These are phyloP conservation scores for Agriopis aurantiaria DNA, from an alignment of 2,888 invertebrate species.

Conservation along the genomic window DNA sequence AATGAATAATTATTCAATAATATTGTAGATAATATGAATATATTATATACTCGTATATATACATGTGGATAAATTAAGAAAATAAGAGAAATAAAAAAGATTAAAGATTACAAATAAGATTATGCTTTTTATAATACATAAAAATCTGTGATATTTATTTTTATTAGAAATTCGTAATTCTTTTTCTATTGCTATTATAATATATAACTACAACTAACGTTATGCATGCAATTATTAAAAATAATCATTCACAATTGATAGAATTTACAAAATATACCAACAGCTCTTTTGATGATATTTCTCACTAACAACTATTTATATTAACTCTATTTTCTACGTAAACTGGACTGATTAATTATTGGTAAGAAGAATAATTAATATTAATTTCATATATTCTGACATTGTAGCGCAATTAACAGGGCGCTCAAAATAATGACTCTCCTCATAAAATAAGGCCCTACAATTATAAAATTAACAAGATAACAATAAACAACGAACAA, in stretches of 20 bases:
- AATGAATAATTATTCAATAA: too few relatives aligned
- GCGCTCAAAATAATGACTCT: slow-evolving; percentile 12
- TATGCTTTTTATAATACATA: not conserved
- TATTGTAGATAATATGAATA: too few relatives aligned
- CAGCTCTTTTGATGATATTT: slow-evolving; percentile 23
- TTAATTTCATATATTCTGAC: not conserved
- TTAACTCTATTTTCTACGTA: slow-evolving; percentile 3
- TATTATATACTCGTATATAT: too few relatives aligned
- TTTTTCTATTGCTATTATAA: slow-evolving; percentile 11
- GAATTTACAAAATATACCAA: slow-evolving; percentile 26
- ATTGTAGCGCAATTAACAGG: slow-evolving; percentile 1
- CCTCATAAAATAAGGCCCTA: not conserved
- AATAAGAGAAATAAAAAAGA: too few relatives aligned
- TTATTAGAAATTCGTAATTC: slow-evolving; percentile 19
- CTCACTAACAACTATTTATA: slow-evolving; percentile 26
- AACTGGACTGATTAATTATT: slow-evolving; percentile 8
- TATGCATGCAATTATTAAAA: slow-evolving; percentile 20
- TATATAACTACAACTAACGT: slow-evolving; percentile 6
- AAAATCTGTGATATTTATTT: not conserved
- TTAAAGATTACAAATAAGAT: not conserved
- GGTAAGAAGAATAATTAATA: not conserved
- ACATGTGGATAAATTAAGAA: too few relatives aligned
- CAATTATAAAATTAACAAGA: not conserved
- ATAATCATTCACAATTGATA: slow-evolving; percentile 55
- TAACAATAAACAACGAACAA: too few relatives aligned